Percentiles rank a stretch among this genome's conserved stretches.
phyloP scores from a whole-genome alignment of 2,797 vertebrate species.

The Coregonus sp. region DNA sequence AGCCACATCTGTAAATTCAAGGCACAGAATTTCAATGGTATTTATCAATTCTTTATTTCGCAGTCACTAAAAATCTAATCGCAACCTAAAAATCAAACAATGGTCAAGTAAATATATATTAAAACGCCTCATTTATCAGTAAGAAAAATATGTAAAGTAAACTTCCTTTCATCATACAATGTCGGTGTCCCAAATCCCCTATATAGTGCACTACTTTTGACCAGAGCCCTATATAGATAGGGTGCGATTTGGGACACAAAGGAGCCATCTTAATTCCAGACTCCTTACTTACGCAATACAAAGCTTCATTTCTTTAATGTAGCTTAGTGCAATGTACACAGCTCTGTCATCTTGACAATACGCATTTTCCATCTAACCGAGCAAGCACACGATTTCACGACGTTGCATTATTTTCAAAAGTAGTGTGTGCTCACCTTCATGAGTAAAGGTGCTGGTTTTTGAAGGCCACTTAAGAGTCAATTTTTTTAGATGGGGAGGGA shows the following conservation, averaged over 20 bases:
- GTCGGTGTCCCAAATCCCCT: not conserved
- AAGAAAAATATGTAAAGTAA: constrained; percentile 11
- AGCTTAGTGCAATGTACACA: constrained; percentile 10
- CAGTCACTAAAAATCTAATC: not conserved
- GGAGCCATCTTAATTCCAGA: not conserved
- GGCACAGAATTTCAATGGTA: not conserved
- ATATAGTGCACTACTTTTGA: too few relatives aligned
- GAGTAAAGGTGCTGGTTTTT: constrained; percentile 1
- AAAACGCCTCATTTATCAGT: not conserved
- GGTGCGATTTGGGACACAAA: not conserved
- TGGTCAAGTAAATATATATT: not conserved
- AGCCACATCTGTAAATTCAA: not conserved
- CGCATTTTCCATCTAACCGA: not conserved
- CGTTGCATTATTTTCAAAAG: not conserved
- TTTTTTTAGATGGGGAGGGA: not conserved
- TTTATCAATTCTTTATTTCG: not conserved
- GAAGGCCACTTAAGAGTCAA: not conserved
- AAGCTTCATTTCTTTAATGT: not conserved
- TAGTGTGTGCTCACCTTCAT: not conserved
- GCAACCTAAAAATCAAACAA: constrained; percentile 8
- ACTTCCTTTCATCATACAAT: not conserved
- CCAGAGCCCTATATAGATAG: not conserved
- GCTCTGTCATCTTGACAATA: too few relatives aligned
- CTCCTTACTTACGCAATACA: not conserved
- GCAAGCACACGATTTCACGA: not conserved